Percentiles rank a stretch among this genome's conserved stretches.
Evolutionary conservation across 2,113 vertebrate genomes (phyloP).

Genomic region (Myotis davidii): DNA sequence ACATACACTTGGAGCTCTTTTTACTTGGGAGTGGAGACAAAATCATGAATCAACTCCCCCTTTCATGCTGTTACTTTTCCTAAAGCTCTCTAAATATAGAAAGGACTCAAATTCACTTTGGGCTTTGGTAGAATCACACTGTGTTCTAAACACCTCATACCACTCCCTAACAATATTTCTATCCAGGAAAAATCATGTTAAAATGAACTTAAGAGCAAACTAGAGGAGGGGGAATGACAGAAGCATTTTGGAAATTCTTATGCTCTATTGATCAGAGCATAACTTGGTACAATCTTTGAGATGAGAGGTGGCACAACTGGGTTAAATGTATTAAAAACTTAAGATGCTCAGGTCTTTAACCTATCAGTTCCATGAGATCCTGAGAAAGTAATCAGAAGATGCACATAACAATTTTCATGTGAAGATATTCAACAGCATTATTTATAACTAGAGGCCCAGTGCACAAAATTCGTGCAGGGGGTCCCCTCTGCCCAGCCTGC

Average conservation of each 20-base stretch:
- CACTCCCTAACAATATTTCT: neutral
- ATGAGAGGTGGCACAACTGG: neutral
- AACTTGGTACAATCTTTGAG: neutral
- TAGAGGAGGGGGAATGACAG: neutral
- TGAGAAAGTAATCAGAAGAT: slow-evolving; percentile 24
- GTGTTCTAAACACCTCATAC: neutral
- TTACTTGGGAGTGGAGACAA: neutral
- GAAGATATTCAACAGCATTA: neutral
- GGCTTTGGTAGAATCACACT: neutral
- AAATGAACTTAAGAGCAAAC: slow-evolving; percentile 1
- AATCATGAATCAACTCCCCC: neutral
- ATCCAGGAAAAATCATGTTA: neutral
- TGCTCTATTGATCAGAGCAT: neutral
- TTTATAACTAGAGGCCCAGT: neutral
- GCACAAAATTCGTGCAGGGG: no score
- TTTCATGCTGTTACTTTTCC: neutral
- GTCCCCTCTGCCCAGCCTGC: no score
- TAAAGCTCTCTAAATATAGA: neutral
- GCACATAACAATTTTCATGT: neutral
- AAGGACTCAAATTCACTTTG: neutral
- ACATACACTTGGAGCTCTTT: neutral
- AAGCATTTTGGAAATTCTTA: neutral
- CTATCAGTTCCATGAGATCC: neutral
- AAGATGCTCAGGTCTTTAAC: neutral
- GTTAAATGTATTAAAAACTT: neutral